Evolutionary conservation across 2,113 vertebrate species (phyloP).

Genomic region (Cavia aperea): DNA sequence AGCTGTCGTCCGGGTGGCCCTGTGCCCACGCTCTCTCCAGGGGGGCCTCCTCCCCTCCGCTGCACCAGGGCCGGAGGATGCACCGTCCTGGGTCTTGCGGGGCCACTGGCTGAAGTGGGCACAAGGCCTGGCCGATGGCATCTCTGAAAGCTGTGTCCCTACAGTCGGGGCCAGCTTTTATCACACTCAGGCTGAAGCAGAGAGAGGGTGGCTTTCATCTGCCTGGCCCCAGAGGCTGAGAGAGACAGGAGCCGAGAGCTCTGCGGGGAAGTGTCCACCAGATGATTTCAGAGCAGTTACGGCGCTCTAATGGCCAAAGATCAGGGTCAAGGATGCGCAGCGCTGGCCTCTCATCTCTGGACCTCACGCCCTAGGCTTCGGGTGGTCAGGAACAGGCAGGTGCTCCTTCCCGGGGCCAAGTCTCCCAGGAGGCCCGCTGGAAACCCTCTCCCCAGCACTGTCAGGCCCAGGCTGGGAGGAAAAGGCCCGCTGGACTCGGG

Average conservation of each 20-base stretch:
- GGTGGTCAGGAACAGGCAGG: background rate
- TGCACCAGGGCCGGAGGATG: rapidly evolving
- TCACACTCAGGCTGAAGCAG: rapidly evolving
- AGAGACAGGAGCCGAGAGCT: background rate
- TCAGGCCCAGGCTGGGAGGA: background rate
- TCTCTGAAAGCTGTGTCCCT: background rate
- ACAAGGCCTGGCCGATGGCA: rapidly evolving
- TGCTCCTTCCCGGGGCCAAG: background rate
- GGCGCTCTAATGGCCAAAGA: background rate
- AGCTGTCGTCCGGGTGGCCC: background rate
- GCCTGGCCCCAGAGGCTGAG: background rate
- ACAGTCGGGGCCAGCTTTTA: background rate
- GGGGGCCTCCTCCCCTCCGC: too few species aligned
- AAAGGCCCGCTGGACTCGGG: too few species aligned
- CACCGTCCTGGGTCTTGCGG: rapidly evolving
- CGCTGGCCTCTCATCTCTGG: background rate
- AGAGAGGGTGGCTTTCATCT: background rate
- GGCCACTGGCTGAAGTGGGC: rapidly evolving
- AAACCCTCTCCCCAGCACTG: background rate
- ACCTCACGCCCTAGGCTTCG: background rate
- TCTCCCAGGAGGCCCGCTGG: background rate
- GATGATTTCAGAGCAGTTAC: background rate
- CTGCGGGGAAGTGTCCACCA: background rate
- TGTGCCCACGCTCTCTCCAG: background rate
- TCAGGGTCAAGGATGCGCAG: background rate